phyloP scores from a whole-genome alignment of 2,888 invertebrate genomes.

The Hemaris fuciformis region DNA sequence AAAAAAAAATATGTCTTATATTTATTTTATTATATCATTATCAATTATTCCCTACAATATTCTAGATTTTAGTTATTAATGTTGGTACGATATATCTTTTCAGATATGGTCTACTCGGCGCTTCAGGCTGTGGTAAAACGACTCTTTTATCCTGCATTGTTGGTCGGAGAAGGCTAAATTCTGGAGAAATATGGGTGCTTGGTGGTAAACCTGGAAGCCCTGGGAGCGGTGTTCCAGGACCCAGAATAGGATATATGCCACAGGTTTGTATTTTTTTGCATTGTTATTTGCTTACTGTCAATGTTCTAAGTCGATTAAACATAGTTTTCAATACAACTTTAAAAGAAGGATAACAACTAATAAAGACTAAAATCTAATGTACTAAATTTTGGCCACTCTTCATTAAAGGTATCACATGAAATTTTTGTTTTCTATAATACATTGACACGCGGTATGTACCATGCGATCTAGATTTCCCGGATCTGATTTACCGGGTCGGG shows the following conservation, averaged over 20 bases:
- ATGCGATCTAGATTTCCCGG: too few species aligned
- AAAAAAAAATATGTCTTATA: too few species aligned
- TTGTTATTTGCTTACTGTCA: background rate
- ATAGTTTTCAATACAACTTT: too few species aligned
- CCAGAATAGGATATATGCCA: slow-evolving; percentile 95
- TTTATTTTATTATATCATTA: too few species aligned
- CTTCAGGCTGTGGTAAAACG: slow-evolving; percentile 95
- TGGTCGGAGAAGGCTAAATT: slow-evolving; percentile 88
- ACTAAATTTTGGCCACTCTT: too few species aligned
- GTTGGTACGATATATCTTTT: slow-evolving; percentile 27
- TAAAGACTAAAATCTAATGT: too few species aligned
- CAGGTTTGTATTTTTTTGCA: slow-evolving; percentile 78
- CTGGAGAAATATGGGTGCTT: slow-evolving; percentile 92
- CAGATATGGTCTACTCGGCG: slow-evolving; percentile 93
- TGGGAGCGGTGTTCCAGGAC: slow-evolving; percentile 93
- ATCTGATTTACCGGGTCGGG: too few species aligned
- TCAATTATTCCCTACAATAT: background rate
- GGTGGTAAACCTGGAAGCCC: slow-evolving; percentile 91
- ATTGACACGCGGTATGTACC: too few species aligned
- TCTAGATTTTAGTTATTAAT: background rate
- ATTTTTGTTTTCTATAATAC: too few species aligned
- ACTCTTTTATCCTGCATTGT: slow-evolving; percentile 93
- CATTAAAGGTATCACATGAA: too few species aligned
- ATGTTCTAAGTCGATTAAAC: too few species aligned
- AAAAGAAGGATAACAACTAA: too few species aligned